A percentile compares a stretch with the other conserved stretches of the same genome.
Evolutionary conservation across 2,797 vertebrate species (phyloP).

Genomic region (Ispidina picta): DNA sequence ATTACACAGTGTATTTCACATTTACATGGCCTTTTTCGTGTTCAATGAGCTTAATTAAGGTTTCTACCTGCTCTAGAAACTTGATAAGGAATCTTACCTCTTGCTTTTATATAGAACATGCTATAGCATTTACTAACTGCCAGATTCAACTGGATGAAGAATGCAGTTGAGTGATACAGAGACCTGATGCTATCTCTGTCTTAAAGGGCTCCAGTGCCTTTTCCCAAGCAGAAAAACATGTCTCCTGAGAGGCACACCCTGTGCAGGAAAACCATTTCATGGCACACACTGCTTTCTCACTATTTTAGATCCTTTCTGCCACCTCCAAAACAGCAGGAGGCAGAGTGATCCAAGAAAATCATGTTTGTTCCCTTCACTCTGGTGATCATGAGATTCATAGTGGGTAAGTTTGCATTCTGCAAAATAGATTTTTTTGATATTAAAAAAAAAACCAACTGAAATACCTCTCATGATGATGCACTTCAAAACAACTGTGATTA

Average conservation of each 20-base stretch:
- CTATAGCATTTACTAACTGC: not conserved
- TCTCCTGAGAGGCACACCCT: accelerated
- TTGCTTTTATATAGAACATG: not conserved
- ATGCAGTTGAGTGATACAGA: not conserved
- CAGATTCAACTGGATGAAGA: not conserved
- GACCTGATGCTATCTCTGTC: not conserved
- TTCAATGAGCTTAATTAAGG: not conserved
- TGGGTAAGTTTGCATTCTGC: not conserved
- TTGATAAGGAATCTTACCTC: not conserved
- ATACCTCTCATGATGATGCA: accelerated
- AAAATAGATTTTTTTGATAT: not conserved
- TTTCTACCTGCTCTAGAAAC: not conserved
- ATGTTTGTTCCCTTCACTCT: not conserved
- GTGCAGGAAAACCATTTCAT: not conserved
- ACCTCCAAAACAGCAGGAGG: not conserved
- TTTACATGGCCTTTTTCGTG: not conserved
- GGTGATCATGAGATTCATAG: not conserved
- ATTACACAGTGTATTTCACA: not conserved
- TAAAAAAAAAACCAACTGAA: not conserved
- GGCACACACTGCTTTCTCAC: not conserved
- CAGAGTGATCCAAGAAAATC: not conserved
- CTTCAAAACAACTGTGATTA: not conserved
- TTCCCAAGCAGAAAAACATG: not conserved
- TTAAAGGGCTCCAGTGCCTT: not conserved
- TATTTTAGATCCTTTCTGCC: not conserved